These are phyloP conservation scores for Champsocephalus gunnari DNA, from an alignment of 2,797 vertebrate species.

Conservation along the genomic window DNA sequence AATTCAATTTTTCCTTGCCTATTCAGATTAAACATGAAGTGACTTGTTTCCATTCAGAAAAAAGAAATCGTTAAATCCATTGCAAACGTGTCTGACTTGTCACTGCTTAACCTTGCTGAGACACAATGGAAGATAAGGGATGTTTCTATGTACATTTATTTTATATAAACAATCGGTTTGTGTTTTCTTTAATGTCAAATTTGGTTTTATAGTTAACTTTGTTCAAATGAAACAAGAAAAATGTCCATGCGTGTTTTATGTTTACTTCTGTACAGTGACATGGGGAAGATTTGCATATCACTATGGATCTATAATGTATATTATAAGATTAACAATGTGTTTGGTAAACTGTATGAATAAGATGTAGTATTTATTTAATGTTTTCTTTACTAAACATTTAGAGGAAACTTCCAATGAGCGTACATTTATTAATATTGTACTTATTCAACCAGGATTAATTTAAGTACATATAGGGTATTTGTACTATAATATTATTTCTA, in stretches of 20 bases:
- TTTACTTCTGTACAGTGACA: background rate
- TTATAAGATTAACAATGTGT: background rate
- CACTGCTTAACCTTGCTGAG: background rate
- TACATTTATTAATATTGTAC: background rate
- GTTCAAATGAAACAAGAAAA: background rate
- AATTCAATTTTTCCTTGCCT: background rate
- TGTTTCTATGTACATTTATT: background rate
- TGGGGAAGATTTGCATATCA: background rate
- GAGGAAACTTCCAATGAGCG: too few relatives aligned
- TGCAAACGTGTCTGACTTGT: background rate
- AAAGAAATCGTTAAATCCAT: background rate
- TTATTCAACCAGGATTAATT: background rate
- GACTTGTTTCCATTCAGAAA: background rate
- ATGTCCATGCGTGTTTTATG: background rate
- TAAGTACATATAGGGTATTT: too few relatives aligned
- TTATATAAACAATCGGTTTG: background rate
- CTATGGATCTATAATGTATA: background rate
- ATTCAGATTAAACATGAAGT: background rate
- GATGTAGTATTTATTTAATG: background rate
- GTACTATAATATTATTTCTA: background rate
- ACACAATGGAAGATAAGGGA: background rate
- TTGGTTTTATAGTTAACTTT: background rate
- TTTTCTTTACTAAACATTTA: too few relatives aligned
- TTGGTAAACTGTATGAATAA: background rate
- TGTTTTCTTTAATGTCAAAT: background rate